These are phyloP conservation scores for Neoscelio sp. DNA, from an alignment of 2,888 invertebrate genomes.

Conservation along the genomic window DNA sequence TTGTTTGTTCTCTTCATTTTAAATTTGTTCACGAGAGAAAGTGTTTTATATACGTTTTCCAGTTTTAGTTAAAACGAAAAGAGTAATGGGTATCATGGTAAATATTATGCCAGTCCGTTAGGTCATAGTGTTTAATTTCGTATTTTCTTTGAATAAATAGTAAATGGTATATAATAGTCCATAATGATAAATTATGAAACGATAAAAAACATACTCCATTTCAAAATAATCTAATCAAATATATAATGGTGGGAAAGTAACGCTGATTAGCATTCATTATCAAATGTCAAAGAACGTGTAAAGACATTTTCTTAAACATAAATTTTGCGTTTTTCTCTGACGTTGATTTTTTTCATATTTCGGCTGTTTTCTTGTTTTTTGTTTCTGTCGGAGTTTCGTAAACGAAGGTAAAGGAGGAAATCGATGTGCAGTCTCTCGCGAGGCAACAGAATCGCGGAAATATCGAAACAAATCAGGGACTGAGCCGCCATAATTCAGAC, in stretches of 20 bases:
- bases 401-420: constrained; percentile 64
- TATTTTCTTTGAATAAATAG: neutral
- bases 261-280: too few species aligned
- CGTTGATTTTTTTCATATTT: neutral
- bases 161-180: neutral
- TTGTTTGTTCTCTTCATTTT: constrained; percentile 8
- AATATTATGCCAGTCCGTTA: neutral
- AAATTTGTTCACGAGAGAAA: neutral
- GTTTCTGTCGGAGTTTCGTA: constrained; percentile 32
- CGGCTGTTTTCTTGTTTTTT: constrained; percentile 38
- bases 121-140: constrained; percentile 7
- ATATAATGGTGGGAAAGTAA: too few species aligned
- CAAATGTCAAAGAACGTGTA: too few species aligned
- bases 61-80: constrained; percentile 1
- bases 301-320: too few species aligned
- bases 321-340: neutral
- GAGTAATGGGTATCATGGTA: neutral
- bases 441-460: constrained; percentile 78
- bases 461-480: constrained; percentile 82
- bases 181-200: too few species aligned
- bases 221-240: too few species aligned
- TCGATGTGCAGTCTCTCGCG: constrained; percentile 63
- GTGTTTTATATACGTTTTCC: neutral
- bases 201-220: too few species aligned
- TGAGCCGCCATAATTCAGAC: constrained; percentile 81